Evolutionary conservation across 2,888 invertebrate species (phyloP).

Genomic region (Kuschelorhynchus macadamiae): DNA sequence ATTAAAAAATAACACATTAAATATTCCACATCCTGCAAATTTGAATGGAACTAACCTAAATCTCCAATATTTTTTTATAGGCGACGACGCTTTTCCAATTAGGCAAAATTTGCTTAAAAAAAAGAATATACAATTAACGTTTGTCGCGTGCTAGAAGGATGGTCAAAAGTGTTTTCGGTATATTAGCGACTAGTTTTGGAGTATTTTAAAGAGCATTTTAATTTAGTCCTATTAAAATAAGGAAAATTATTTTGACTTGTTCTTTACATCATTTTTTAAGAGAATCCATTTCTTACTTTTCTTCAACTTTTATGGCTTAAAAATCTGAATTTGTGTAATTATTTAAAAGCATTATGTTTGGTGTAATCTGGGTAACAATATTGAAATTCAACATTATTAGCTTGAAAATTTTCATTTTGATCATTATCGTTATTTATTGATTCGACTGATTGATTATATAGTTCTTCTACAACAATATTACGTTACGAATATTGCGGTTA

Average conservation of each 20-base stretch:
- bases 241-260: constrained; percentile 17
- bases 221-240: constrained; percentile 23
- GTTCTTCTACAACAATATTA: no score
- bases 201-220: constrained; percentile 31
- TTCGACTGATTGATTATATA: no score
- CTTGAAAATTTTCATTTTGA: no score
- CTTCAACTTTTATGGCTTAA: no score
- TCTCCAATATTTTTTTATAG: constrained; percentile 13
- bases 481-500: no score
- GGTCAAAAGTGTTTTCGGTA: constrained; percentile 40
- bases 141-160: constrained; percentile 33
- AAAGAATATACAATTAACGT: constrained; percentile 29
- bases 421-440: no score
- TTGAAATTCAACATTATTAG: no score
- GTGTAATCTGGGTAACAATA: no score
- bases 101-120: constrained; percentile 17
- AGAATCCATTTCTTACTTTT: background rate
- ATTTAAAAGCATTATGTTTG: no score
- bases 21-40: constrained; percentile 9
- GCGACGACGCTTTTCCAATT: constrained; percentile 35
- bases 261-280: constrained; percentile 22
- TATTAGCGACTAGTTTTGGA: constrained; percentile 35
- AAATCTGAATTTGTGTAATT: no score
- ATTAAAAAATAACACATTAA: constrained; percentile 5
- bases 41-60: background rate